A percentile compares a stretch with the other conserved stretches of the same genome.
These are phyloP conservation scores for Brachionus manjavacas DNA, from an alignment of 1,140 invertebrate species.

Conservation along the genomic window DNA sequence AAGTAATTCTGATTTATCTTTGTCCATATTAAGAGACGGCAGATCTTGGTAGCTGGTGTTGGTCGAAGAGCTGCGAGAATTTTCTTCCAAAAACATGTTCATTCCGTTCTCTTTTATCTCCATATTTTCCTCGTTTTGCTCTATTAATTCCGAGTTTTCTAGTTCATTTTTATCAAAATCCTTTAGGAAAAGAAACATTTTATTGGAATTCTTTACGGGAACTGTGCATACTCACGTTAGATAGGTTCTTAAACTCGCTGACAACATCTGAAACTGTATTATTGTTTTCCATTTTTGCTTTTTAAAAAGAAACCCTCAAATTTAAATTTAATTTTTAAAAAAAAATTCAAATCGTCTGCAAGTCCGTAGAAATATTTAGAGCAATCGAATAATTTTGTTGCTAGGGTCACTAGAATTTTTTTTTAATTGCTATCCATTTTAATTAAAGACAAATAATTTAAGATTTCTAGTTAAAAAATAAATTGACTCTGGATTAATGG, in stretches of 20 bases:
- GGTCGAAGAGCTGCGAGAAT: not conserved
- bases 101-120: not conserved
- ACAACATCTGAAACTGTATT: not conserved
- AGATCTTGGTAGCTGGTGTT: constrained; percentile 28
- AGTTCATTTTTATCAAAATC: not conserved
- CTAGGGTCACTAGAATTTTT: constrained; percentile 32
- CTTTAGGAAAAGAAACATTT: not conserved
- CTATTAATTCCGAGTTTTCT: not conserved
- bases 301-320: not conserved
- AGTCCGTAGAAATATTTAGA: constrained; percentile 11
- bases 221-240: not conserved
- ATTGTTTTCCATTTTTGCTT: not conserved
- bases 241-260: not conserved
- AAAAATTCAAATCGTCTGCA: not conserved
- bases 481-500: not conserved
- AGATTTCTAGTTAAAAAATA: not conserved
- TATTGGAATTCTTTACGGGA: not conserved
- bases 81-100: not conserved
- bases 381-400: constrained; percentile 25
- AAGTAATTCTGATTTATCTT: not conserved
- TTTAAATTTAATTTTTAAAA: not conserved
- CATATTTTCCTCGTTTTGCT: not conserved
- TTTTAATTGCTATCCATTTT: not conserved
- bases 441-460: not conserved
- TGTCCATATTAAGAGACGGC: constrained; percentile 3